Conservation (phyloP, 2,888 invertebrate species). For the Chrysina gloriosa region DNA sequence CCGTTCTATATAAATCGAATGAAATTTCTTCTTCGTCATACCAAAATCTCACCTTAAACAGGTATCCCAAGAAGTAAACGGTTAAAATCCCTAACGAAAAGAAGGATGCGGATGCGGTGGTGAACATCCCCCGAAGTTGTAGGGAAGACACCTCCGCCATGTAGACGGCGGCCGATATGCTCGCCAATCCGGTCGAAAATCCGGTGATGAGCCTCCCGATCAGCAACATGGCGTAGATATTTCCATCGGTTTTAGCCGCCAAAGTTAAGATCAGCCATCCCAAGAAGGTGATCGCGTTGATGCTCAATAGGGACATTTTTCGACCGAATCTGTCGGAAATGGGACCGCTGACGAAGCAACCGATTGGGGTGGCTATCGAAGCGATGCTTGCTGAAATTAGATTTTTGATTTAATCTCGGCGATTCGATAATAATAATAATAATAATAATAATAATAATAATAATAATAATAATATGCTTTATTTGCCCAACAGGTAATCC, state of each 20-base stretch:
- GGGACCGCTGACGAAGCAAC: conserved; percentile 67
- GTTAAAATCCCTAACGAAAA: conserved; percentile 68
- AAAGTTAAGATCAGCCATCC: conserved; percentile 68
- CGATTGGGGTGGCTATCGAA: conserved; percentile 68
- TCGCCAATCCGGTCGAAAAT: conserved; percentile 68
- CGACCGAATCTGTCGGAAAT: conserved; percentile 69
- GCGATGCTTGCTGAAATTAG: conserved; percentile 66
- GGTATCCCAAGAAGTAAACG: conserved; percentile 67
- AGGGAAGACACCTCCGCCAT: conserved; percentile 67
- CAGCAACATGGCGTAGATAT: conserved; percentile 61
- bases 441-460: too few relatives aligned
- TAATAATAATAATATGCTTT: too few relatives aligned
- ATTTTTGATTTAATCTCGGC: too few relatives aligned
- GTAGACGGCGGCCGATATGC: conserved; percentile 69
- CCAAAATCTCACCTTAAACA: conserved; percentile 62
- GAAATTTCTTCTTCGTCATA: not conserved
- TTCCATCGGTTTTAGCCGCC: conserved; percentile 56
- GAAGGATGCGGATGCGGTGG: conserved; percentile 69
- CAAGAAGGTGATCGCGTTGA: conserved; percentile 65
- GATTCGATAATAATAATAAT: too few relatives aligned
- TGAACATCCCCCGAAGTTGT: conserved; percentile 66
- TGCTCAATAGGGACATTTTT: conserved; percentile 64
- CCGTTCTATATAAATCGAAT: too few relatives aligned
- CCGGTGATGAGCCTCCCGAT: conserved; percentile 67
- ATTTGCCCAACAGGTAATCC: too few relatives aligned